phyloP scores from a whole-genome alignment of 1,140 invertebrate species.

The Hyles vespertilio region DNA sequence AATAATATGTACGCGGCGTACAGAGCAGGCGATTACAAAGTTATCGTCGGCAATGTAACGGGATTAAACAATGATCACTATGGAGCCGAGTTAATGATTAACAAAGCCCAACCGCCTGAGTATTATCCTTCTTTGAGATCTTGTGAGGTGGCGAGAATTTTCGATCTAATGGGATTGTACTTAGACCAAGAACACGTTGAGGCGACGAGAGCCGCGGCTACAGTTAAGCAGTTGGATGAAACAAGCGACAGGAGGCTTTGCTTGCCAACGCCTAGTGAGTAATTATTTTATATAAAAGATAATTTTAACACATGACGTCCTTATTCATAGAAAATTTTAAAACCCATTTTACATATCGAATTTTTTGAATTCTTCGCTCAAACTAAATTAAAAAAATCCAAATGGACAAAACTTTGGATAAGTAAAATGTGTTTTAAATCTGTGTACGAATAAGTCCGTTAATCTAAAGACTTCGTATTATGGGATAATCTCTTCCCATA shows the following conservation, averaged over 20 bases:
- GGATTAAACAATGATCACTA: constrained; percentile 55
- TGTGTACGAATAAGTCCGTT: too few species aligned
- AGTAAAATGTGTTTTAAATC: too few species aligned
- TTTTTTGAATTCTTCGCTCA: too few species aligned
- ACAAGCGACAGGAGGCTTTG: constrained; percentile 44
- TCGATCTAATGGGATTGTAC: constrained; percentile 40
- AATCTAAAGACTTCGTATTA: too few species aligned
- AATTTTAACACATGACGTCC: not conserved
- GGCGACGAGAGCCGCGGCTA: constrained; percentile 33
- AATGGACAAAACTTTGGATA: too few species aligned
- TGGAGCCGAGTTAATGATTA: constrained; percentile 44
- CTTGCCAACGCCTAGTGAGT: constrained; percentile 54
- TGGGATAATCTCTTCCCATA: too few species aligned
- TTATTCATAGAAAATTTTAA: too few species aligned
- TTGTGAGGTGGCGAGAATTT: constrained; percentile 40
- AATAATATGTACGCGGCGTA: constrained; percentile 50
- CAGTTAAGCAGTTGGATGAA: constrained; percentile 36
- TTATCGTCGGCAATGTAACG: constrained; percentile 60
- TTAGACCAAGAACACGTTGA: constrained; percentile 40
- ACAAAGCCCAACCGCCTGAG: constrained; percentile 41
- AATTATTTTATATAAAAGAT: constrained; percentile 13
- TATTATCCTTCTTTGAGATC: constrained; percentile 43
- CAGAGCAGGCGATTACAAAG: constrained; percentile 60
- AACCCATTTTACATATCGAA: too few species aligned
- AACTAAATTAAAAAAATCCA: too few species aligned